These are phyloP conservation scores for Sylvicapra grimmia DNA, from an alignment of 2,113 vertebrate species.

Conservation along the genomic window DNA sequence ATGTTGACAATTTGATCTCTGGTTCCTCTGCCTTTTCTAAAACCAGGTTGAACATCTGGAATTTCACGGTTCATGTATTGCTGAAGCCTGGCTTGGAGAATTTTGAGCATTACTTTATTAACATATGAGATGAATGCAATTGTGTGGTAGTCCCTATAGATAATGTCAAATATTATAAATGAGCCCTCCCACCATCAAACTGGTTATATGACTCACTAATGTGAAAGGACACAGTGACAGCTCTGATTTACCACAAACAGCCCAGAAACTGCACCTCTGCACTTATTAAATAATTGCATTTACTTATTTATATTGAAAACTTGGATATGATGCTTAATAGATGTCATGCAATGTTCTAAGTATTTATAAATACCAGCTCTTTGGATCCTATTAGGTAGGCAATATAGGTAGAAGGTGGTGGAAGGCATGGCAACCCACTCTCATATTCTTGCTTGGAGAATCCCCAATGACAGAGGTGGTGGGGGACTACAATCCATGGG, in stretches of 20 bases:
- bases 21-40: too few relatives aligned
- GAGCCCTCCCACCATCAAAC: background rate
- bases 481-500: background rate
- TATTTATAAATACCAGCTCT: background rate
- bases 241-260: background rate
- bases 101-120: too few relatives aligned
- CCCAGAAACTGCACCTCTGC: background rate
- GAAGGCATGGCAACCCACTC: background rate
- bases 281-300: background rate
- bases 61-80: accelerated
- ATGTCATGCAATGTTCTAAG: background rate
- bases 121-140: too few relatives aligned
- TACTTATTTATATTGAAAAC: background rate
- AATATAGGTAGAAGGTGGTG: background rate
- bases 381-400: background rate
- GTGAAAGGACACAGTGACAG: background rate
- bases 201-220: background rate
- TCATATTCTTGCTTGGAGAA: background rate
- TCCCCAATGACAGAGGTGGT: background rate
- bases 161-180: background rate
- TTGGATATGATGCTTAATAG: background rate
- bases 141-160: background rate
- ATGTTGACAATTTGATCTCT: too few relatives aligned
- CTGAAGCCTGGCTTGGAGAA: too few relatives aligned
- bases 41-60: too few relatives aligned